phyloP scores from a whole-genome alignment of 2,888 invertebrate genomes.

The Drosophila histrio region DNA sequence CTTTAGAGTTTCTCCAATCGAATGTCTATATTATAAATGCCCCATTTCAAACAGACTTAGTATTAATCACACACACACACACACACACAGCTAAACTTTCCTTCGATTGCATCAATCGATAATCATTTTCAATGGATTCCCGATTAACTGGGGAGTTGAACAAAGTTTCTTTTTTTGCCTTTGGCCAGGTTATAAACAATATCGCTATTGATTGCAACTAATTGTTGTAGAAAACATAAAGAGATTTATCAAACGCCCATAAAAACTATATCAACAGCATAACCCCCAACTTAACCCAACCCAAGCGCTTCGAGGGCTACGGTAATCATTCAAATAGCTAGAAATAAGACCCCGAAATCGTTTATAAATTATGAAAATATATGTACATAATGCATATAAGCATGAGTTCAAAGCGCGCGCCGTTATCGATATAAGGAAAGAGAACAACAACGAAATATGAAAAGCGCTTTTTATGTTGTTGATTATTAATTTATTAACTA shows the following conservation, averaged over 20 bases:
- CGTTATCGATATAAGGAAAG: conserved; percentile 37
- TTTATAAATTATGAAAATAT: conserved; percentile 79
- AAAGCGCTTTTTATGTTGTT: conserved; percentile 73
- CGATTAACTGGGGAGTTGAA: conserved; percentile 34
- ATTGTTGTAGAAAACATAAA: conserved; percentile 71
- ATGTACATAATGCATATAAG: conserved; percentile 74
- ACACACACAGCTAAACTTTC: conserved; percentile 29
- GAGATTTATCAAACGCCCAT: conserved; percentile 78
- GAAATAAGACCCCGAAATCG: conserved; percentile 68
- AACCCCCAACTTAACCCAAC: conserved; percentile 6
- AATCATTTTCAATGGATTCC: conserved; percentile 41
- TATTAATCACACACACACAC: conserved; percentile 18
- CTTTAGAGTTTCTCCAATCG: background rate
- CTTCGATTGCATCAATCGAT: conserved; percentile 31
- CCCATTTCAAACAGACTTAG: conserved; percentile 17
- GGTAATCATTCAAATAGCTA: conserved; percentile 71
- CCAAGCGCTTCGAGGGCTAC: conserved; percentile 53
- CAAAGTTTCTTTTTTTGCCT: conserved; percentile 35
- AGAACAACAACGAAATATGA: conserved; percentile 55
- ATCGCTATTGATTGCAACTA: conserved; percentile 74
- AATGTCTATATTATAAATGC: conserved; percentile 12
- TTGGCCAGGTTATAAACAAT: conserved; percentile 60
- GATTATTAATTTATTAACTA: conserved; percentile 77
- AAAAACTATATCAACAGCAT: conserved; percentile 73
- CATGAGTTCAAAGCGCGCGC: conserved; percentile 74